A percentile compares a stretch with the other conserved stretches of the same genome.
phyloP scores from a whole-genome alignment of 2,797 vertebrate species.

The Takifugu ocellatus region DNA sequence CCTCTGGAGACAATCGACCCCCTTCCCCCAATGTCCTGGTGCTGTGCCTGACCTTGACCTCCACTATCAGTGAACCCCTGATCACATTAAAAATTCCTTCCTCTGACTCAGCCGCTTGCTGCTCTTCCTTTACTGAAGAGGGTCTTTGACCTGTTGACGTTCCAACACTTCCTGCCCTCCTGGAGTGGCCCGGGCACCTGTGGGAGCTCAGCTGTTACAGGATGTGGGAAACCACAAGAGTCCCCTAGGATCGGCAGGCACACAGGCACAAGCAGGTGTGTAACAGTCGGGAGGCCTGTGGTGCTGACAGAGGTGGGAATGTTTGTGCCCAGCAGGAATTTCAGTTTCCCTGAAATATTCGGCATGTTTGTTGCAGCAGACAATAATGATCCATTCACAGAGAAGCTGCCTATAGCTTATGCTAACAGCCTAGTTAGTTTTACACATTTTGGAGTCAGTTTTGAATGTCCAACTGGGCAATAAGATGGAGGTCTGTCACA shows the following conservation, averaged over 20 bases:
- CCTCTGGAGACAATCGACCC: neutral
- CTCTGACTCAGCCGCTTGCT: neutral
- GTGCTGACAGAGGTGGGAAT: constrained; percentile 25
- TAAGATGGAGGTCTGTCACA: no score
- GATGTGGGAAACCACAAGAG: constrained; percentile 53
- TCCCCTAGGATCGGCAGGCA: constrained; percentile 32
- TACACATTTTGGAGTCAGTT: no score
- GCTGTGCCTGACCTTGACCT: constrained; percentile 14
- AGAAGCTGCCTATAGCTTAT: no score
- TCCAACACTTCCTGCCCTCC: constrained; percentile 9
- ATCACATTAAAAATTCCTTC: neutral
- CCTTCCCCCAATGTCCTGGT: neutral
- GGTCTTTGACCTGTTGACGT: constrained; percentile 6
- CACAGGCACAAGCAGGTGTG: constrained; percentile 37
- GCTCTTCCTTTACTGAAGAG: neutral
- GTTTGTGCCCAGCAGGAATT: constrained; percentile 18
- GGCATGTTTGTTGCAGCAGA: neutral
- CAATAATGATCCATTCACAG: neutral
- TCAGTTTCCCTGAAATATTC: neutral
- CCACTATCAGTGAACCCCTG: neutral
- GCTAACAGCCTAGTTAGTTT: no score
- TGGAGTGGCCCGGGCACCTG: constrained; percentile 25
- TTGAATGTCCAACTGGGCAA: no score
- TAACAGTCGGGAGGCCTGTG: constrained; percentile 7
- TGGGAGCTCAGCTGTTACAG: constrained; percentile 56